Conservation (phyloP, 2,797 vertebrate species). For the Myiotriccus ornatus region DNA sequence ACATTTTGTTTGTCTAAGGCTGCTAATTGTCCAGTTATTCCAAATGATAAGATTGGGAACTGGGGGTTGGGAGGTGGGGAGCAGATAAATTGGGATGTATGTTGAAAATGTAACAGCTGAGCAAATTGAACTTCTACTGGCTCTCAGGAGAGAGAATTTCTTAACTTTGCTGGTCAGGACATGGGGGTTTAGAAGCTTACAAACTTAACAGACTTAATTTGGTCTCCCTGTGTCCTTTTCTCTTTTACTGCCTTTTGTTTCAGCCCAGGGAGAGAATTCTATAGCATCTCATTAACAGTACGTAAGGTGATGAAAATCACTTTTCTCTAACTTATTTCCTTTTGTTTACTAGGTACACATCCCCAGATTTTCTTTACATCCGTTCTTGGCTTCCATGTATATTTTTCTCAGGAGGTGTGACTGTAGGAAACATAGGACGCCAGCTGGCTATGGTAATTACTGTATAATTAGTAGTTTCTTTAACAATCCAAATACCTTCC, state of each 20-base stretch:
- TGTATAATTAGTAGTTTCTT: conserved; percentile 22
- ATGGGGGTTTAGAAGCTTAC: background rate
- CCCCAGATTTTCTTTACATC: conserved; percentile 94
- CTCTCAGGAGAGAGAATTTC: background rate
- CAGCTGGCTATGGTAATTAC: conserved; percentile 94
- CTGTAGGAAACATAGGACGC: conserved; percentile 96
- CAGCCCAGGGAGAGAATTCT: background rate
- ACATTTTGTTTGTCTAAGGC: background rate
- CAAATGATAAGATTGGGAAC: background rate
- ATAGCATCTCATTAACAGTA: background rate
- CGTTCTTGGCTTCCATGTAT: conserved; percentile 98
- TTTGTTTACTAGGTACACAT: conserved; percentile 85
- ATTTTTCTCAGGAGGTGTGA: conserved; percentile 98
- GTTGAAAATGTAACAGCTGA: background rate
- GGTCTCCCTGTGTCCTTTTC: background rate
- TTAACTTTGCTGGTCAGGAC: background rate
- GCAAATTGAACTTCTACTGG: background rate
- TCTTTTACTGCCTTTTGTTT: background rate
- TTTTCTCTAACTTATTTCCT: background rate
- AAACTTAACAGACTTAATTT: background rate
- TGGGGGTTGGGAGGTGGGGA: background rate
- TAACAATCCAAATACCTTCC: conserved; percentile 1
- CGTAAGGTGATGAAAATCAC: background rate
- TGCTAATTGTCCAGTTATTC: background rate
- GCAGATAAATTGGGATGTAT: background rate